Evolutionary conservation across 2,888 invertebrate species (phyloP), one percentile per base, ranked within the genome.

Genomic region (Chymomyza amoena): DNA sequence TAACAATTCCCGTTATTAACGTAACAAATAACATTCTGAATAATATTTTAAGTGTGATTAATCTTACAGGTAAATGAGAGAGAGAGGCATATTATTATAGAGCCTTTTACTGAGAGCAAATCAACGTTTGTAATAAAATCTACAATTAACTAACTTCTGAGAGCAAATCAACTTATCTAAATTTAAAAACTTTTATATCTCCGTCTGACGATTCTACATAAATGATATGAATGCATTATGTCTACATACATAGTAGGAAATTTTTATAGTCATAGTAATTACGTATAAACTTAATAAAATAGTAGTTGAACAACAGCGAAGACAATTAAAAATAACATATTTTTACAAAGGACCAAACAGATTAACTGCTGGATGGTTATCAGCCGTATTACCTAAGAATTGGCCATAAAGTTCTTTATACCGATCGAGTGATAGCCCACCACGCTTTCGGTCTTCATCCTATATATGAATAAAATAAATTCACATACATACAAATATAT

Each of bases 391-490:
- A 28, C 96, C 96, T 72, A 96, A 93, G 92, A 96, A 96, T 91
- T 96, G 94, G 0, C 96, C 96, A 90, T 96, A 97, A 4, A 96
- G 93, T 90, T 96, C 96, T 90, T 96, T 96, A 90, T 96, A 97
- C 89, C 96, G 93, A 6, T 95, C 93, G 70, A 96, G 90, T 3
- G 95, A 96, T 61, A 97, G 92, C 5, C 96, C 96, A 39, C 96
- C 96, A 86, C 94, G 94, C 92, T 94, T 94, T 89, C 95, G 93
- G 92, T 97, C 96, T 74, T 96, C 96, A 81, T 96, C 96, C 96
- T 96, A 91, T n/a, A 56, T 45, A 25, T 56, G 16, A 20, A 54
- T 54, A 6, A 61, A 68, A 68, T 5, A 32, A 18, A 15, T 9
- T 6, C 13, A 45, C 15, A 28, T 13, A 10, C 13, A 28, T 4